Conservation (phyloP, 2,797 vertebrate species). For the Aldrovandia affinis region DNA sequence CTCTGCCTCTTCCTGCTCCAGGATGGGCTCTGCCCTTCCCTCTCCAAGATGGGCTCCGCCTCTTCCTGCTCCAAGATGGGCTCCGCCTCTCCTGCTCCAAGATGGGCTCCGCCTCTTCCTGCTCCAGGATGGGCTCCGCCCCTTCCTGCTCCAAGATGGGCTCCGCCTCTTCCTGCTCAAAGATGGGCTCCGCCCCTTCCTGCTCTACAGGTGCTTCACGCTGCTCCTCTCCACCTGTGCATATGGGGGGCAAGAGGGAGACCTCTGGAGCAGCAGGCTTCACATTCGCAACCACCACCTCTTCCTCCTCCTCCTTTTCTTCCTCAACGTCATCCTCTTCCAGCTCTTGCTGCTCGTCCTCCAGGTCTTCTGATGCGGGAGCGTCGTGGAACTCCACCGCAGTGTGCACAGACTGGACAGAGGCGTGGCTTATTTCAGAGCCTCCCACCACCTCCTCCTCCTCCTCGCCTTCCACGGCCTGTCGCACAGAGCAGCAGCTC, state of each 20-base stretch:
- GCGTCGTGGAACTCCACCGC: slow-evolving; percentile 84
- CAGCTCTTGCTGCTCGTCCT: slow-evolving; percentile 53
- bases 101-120: slow-evolving; percentile 25
- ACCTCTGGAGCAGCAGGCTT: slow-evolving; percentile 48
- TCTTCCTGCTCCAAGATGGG: slow-evolving; percentile 6
- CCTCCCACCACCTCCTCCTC: slow-evolving; percentile 40
- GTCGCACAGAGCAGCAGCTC: slow-evolving; percentile 59
- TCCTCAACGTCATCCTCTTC: too few species aligned
- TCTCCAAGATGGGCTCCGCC: not conserved
- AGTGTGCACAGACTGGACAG: slow-evolving; percentile 77
- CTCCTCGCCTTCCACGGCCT: slow-evolving; percentile 35
- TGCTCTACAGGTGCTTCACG: slow-evolving; percentile 27
- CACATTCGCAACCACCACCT: slow-evolving; percentile 60
- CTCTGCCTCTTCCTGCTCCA: slow-evolving; percentile 27
- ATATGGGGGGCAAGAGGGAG: not conserved
- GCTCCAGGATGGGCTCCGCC: slow-evolving; percentile 6
- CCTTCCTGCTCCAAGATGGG: slow-evolving; percentile 32
- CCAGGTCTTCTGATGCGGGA: slow-evolving; percentile 68
- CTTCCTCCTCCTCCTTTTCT: slow-evolving; percentile 53
- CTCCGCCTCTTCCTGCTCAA: not conserved
- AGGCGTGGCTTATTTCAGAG: slow-evolving; percentile 71
- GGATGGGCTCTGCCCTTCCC: slow-evolving; percentile 14
- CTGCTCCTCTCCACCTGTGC: slow-evolving; percentile 36
- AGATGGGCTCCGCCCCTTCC: slow-evolving; percentile 6
- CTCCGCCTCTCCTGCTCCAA: slow-evolving; percentile 33